Percentiles rank a stretch among this genome's conserved stretches.
These are phyloP conservation scores for Periophthalmus magnuspinnatus DNA, from an alignment of 2,797 vertebrate species.

Conservation along the genomic window DNA sequence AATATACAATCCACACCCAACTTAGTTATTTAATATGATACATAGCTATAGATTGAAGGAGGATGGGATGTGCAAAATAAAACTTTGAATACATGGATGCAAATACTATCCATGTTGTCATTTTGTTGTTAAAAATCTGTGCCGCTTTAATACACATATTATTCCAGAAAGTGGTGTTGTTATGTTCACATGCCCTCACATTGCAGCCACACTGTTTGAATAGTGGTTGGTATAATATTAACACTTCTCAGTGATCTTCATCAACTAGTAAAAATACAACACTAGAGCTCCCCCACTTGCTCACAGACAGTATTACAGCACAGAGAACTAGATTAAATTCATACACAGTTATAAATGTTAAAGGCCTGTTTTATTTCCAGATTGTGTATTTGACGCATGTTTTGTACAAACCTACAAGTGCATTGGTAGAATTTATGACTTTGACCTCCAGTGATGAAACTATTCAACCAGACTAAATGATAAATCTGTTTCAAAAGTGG, in stretches of 20 bases:
- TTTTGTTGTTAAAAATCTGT: not conserved
- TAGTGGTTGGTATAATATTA: conserved; percentile 35
- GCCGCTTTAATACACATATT: conserved; percentile 21
- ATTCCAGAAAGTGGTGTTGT: conserved; percentile 18
- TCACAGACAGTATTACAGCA: conserved; percentile 66
- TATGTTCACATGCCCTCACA: conserved; percentile 17
- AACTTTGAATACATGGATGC: too few species aligned
- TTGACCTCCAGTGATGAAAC: too few species aligned
- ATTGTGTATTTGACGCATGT: not conserved
- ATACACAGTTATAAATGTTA: too few species aligned
- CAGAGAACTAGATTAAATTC: not conserved
- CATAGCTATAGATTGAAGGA: not conserved
- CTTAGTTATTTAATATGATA: not conserved
- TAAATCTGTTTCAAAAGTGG: not conserved
- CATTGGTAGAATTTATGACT: not conserved
- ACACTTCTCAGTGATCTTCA: conserved; percentile 35
- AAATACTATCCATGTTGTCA: not conserved
- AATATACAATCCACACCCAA: too few species aligned
- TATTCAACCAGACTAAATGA: not conserved
- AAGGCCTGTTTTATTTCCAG: not conserved
- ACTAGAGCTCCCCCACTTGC: conserved; percentile 83
- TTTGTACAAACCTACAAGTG: not conserved
- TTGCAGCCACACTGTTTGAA: conserved; percentile 19
- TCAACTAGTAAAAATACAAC: conserved; percentile 65
- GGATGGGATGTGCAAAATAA: not conserved